Conservation (phyloP, 2,113 vertebrate species). For the Mustelus asterias region DNA sequence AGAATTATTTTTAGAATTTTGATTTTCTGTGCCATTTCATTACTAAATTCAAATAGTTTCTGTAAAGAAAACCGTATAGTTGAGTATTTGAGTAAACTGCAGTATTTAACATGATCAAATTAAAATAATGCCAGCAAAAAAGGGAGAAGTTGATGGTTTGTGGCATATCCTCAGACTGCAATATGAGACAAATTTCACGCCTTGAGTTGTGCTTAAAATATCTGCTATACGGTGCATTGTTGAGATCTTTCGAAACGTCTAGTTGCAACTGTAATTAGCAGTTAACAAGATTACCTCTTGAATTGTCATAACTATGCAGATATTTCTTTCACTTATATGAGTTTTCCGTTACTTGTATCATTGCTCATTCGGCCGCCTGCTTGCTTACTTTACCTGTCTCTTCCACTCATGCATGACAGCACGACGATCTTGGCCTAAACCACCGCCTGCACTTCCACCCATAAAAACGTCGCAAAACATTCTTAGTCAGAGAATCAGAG, state of each 20-base stretch:
- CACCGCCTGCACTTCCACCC: constrained; percentile 60
- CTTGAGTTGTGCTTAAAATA: constrained; percentile 21
- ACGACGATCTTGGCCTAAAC: constrained; percentile 56
- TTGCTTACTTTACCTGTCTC: constrained; percentile 61
- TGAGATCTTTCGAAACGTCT: constrained; percentile 28
- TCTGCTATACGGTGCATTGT: constrained; percentile 31
- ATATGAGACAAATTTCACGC: constrained; percentile 9
- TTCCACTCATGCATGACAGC: constrained; percentile 58
- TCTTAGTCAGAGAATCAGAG: constrained; percentile 66
- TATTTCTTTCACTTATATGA: constrained; percentile 11
- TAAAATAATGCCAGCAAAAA: neutral
- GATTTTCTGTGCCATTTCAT: constrained; percentile 35
- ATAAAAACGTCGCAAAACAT: constrained; percentile 63
- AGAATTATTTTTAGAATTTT: constrained; percentile 13
- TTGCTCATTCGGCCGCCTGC: constrained; percentile 62
- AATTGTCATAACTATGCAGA: neutral
- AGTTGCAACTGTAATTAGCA: constrained; percentile 12
- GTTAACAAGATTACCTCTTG: neutral
- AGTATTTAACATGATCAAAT: neutral
- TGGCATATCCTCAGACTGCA: neutral
- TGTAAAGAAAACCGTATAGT: constrained; percentile 37
- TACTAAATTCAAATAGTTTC: constrained; percentile 25
- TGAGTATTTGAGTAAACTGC: neutral
- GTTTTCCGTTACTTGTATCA: constrained; percentile 48
- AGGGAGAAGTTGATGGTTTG: neutral